Evolutionary conservation across 2,113 vertebrate genomes (phyloP).

Genomic region (Bungarus multicinctus): DNA sequence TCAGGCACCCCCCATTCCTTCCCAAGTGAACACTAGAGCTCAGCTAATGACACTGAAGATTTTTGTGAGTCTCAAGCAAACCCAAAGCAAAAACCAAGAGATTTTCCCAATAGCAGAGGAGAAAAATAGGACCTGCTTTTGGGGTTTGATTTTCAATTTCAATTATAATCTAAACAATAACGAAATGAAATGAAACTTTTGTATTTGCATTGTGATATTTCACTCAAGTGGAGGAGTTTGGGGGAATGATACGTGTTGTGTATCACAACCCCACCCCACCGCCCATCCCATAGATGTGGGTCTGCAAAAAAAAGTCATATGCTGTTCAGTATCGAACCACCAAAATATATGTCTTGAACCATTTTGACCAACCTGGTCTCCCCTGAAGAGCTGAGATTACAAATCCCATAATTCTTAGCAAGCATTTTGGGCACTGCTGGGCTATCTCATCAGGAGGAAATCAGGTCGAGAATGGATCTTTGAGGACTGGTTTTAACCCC

Average conservation of each 20-base stretch:
- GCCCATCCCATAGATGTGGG: not conserved
- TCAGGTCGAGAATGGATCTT: not conserved
- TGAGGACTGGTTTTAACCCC: not conserved
- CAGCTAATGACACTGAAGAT: not conserved
- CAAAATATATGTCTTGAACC: not conserved
- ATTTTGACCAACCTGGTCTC: not conserved
- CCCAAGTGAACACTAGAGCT: not conserved
- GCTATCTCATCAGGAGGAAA: not conserved
- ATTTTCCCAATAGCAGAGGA: not conserved
- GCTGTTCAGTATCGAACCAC: not conserved
- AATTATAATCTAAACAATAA: not conserved
- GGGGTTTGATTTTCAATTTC: not conserved
- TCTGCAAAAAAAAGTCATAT: not conserved
- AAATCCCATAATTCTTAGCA: not conserved
- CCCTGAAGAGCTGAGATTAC: not conserved
- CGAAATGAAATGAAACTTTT: constrained; percentile 21
- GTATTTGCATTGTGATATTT: not conserved
- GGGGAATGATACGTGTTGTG: not conserved
- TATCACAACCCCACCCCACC: not conserved
- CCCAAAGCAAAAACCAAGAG: not conserved
- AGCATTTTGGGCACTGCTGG: not conserved
- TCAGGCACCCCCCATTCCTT: not conserved
- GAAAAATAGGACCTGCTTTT: constrained; percentile 14
- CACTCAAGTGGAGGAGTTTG: not conserved
- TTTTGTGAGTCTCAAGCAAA: constrained; percentile 30